Evolutionary conservation across 2,797 vertebrate species (phyloP), one percentile per base, ranked within the genome.

Genomic region (Catostomus latipinnis): DNA sequence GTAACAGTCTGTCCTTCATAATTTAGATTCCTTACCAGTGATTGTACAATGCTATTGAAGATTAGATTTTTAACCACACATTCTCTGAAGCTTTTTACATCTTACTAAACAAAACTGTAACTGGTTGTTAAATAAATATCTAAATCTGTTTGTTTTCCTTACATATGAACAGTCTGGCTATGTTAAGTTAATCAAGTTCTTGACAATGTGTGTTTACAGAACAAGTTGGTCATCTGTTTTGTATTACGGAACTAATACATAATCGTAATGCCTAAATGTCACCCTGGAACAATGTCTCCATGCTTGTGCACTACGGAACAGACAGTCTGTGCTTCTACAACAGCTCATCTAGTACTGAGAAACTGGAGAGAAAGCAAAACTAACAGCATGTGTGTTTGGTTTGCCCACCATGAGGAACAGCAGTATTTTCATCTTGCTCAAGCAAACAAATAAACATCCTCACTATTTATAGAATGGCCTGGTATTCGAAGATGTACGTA

Each of bases 361-460:
- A 56, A 2, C 46, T 61, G 54, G 60, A 54, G 54, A 45, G 61
- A 62, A 52, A 10, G 69, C 49, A 16, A 45, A 82, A 72, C 43
- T 67, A 43, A 67, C 74, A 68, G 78, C 56, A 58, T 48, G 54
- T 54, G 11, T 69, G 56, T 52, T 34, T 34, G 34, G 34, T 81
- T 81, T 53, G 7, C 57, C 53, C 11, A 43, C 58, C 66, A 76
- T n/a, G 58, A 76, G 74, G 62, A 76, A 49, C 62, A 67, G 62
- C 52, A 49, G 62, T 57, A 48, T 57, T 43, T 67, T 49, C 16
- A 0, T 66, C 62, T 66, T 6, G 43, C 52, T 66, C 22, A 76
- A 8, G 18, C 74, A 76, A 76, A 76, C 56, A 72, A 57, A 72
- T 45, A 65, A 65, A 75, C 50, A 57, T 49, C 6, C 52, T 14